Base-by-base conservation (phyloP, 2,113 vertebrate species). In the Meles meles region DNA sequence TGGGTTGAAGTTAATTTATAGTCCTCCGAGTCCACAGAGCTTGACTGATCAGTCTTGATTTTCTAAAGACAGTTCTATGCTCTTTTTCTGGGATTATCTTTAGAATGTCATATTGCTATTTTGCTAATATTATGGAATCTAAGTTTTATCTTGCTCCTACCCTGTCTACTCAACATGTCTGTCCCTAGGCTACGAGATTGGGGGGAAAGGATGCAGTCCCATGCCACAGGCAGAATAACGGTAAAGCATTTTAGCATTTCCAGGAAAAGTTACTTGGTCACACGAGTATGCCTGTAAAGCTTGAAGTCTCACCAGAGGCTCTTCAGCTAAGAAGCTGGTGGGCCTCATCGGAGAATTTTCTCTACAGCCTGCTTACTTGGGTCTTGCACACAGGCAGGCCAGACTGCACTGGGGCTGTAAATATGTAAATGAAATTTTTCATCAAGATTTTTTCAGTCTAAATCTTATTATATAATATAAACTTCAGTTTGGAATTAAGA, bases 401-500 rank as follows among this genome's bases (percentile, higher is more conserved):
- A 65, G 4, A 49, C 18, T 92, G 61, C 23, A 67, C 0, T 42
- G 49, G n/a, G 63, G 6, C 37, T 89, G 1, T 88, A 87, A 77
- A 93, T 74, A 67, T 52, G 5, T 93, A 87, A 92, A 71, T 52
- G 42, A 74, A 63, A 67, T 20, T 94, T 85, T 57, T 55, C 65
- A 81, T 88, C 1, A 61, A 44, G 23, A 59, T 44, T 39, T 88
- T 83, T 97, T 88, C 82, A 47, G 10, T 88, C 12, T 71, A 90
- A 69, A 42, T 82, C 57, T 93, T 94, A 82, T 8, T 90, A 42
- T 76, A 55, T 90, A 83, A 88, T 74, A 18, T 88, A 94, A 49
- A 74, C 20, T 82, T 91, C 27, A 77, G 21, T 95, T 93, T 91
- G 85, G 13, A 96, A 96, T 79, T 96, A 94, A 95, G 65, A 95